A percentile compares a stretch with the other conserved stretches of the same genome.
These are phyloP conservation scores for Porites lobata DNA, from an alignment of 92 coral and sea anemone species.

Conservation along the genomic window DNA sequence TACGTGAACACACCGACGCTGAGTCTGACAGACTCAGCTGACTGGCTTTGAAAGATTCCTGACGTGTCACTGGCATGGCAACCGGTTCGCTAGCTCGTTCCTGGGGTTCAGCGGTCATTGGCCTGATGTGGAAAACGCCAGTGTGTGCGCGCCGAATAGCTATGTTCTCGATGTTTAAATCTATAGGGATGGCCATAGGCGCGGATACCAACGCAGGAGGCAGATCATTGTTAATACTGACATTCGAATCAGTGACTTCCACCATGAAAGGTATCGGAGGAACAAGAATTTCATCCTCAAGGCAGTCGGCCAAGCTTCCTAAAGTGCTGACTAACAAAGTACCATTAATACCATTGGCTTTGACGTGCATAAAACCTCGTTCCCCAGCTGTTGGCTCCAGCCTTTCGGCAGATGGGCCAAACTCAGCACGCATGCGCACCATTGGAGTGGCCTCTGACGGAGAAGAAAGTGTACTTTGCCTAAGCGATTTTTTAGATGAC, in stretches of 20 bases:
- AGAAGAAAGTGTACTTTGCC: slow-evolving; percentile 52
- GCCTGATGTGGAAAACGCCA: slow-evolving; percentile 75
- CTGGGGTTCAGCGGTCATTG: slow-evolving; percentile 40
- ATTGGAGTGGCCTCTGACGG: slow-evolving; percentile 60
- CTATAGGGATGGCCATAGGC: slow-evolving; percentile 87
- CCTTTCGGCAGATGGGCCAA: slow-evolving; percentile 91
- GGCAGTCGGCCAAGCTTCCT: slow-evolving; percentile 87
- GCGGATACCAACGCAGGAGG: slow-evolving; percentile 89
- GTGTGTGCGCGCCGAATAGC: slow-evolving; percentile 77
- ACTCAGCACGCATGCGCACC: slow-evolving; percentile 76
- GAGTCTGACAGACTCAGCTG: slow-evolving; percentile 80
- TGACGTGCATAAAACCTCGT: slow-evolving; percentile 88
- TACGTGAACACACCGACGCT: slow-evolving; percentile 75
- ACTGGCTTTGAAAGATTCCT: slow-evolving; percentile 72
- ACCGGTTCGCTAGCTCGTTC: slow-evolving; percentile 25
- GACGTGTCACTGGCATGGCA: slow-evolving; percentile 67
- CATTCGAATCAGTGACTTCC: slow-evolving; percentile 75
- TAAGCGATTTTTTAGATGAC: slow-evolving; percentile 59
- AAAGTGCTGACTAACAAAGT: slow-evolving; percentile 83
- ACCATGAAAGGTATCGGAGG: slow-evolving; percentile 89
- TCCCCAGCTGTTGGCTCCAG: slow-evolving; percentile 86
- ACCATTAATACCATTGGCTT: slow-evolving; percentile 65
- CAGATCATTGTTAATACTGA: slow-evolving; percentile 81
- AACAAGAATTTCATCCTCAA: slow-evolving; percentile 87
- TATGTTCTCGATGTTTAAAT: slow-evolving; percentile 80